Percentiles rank a stretch among this genome's conserved stretches.
These are phyloP conservation scores for Arenaria interpres DNA, from an alignment of 2,113 vertebrate species.

Conservation along the genomic window DNA sequence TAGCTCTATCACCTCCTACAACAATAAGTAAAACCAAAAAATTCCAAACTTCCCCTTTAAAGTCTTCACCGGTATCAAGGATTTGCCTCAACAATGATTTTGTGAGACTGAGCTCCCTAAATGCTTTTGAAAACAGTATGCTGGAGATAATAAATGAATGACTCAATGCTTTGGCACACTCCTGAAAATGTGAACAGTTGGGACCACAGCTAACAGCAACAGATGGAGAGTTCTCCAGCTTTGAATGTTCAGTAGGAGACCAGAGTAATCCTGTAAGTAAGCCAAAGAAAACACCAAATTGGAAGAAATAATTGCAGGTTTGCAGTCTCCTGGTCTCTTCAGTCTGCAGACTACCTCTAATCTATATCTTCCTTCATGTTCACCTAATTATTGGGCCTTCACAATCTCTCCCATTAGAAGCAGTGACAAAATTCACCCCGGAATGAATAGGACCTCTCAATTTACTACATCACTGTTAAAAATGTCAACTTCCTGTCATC, in stretches of 20 bases:
- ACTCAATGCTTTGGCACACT: slow-evolving; percentile 35
- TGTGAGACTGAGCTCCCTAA: neutral
- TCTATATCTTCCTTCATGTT: neutral
- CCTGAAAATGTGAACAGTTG: slow-evolving; percentile 46
- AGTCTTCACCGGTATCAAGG: neutral
- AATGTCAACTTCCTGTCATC: neutral
- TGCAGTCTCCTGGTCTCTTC: neutral
- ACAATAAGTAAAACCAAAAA: neutral
- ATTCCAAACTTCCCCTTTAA: neutral
- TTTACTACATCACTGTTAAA: neutral
- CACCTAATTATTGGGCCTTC: neutral
- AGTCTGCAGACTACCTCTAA: neutral
- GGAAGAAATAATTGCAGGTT: neutral
- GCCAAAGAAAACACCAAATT: slow-evolving; percentile 2
- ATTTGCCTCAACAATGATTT: neutral
- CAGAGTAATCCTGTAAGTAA: neutral
- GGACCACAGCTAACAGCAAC: slow-evolving; percentile 35
- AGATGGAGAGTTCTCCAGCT: slow-evolving; percentile 51
- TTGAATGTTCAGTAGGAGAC: slow-evolving; percentile 18
- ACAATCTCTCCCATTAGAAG: neutral
- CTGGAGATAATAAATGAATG: slow-evolving; percentile 6
- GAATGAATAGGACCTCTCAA: neutral
- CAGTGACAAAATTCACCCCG: neutral
- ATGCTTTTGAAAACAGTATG: neutral
- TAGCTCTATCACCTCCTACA: neutral